A percentile compares a stretch with the other conserved stretches of the same genome.
These are phyloP conservation scores for Papilio polytes DNA, from an alignment of 1,140 invertebrate species.

Conservation along the genomic window DNA sequence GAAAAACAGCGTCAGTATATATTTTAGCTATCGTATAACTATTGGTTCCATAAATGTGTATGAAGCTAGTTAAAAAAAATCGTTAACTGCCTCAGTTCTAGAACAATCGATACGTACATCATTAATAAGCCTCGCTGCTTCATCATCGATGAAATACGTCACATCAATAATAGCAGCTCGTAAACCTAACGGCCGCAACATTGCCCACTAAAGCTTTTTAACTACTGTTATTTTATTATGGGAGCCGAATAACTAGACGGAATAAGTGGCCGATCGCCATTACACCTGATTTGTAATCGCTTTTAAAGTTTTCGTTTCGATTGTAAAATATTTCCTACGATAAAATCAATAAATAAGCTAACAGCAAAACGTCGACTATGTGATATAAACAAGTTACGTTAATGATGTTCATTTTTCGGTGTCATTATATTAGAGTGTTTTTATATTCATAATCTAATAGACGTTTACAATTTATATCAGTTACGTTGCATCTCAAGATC, in stretches of 20 bases:
- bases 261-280: conserved; percentile 31
- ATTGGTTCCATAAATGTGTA: background rate
- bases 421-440: background rate
- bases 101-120: conserved; percentile 2
- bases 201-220: conserved; percentile 11
- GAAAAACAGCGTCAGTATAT: no score
- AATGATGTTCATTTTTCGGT: background rate
- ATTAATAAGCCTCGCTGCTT: conserved; percentile 16
- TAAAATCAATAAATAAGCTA: conserved; percentile 31
- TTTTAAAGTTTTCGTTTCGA: conserved; percentile 1
- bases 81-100: background rate
- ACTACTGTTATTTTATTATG: conserved; percentile 33
- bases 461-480: background rate
- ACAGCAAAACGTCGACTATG: background rate
- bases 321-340: background rate
- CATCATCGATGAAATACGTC: conserved; percentile 29
- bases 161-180: conserved; percentile 26
- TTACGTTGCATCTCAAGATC: background rate
- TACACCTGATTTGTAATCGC: conserved; percentile 24
- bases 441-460: conserved; percentile 2
- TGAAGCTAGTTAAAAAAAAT: background rate
- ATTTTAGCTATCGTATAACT: background rate
- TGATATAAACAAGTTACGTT: background rate
- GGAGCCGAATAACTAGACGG: conserved; percentile 24
- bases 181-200: conserved; percentile 20